Percentiles rank a stretch among this genome's conserved stretches.
Conservation (phyloP, 30 jellyfish, hydroid and myxozoan genomes). For the Catostylus mosaicus region DNA sequence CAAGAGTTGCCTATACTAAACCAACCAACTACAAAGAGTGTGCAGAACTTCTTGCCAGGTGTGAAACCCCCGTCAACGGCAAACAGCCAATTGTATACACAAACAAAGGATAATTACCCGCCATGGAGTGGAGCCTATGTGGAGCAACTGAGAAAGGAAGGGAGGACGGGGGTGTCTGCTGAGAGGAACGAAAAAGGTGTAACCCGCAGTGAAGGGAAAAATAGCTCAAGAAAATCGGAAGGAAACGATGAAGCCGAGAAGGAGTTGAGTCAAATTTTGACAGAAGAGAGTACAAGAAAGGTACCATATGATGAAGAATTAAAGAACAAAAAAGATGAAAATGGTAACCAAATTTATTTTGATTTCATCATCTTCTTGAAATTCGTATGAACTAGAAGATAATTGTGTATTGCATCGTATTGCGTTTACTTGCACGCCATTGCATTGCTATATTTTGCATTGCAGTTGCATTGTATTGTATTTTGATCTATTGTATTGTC, state of each 20-base stretch:
- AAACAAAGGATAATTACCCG: constrained; percentile 15
- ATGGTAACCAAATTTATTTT: too few species aligned
- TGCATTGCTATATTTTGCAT: too few species aligned
- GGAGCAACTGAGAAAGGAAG: constrained; percentile 9
- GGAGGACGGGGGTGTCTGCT: neutral
- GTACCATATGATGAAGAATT: constrained; percentile 1
- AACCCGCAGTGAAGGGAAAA: neutral
- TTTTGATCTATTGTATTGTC: too few species aligned
- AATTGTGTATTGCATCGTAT: too few species aligned
- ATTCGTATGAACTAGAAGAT: too few species aligned
- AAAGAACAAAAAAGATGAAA: neutral
- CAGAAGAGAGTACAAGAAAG: constrained; percentile 32
- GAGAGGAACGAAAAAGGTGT: neutral
- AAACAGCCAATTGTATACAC: neutral
- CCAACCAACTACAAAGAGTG: constrained; percentile 71
- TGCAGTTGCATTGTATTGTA: too few species aligned
- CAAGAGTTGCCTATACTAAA: constrained; percentile 26
- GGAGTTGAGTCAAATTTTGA: constrained; percentile 5
- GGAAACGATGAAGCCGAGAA: neutral
- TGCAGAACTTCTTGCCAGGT: constrained; percentile 48
- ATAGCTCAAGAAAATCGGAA: neutral
- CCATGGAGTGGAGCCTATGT: constrained; percentile 28
- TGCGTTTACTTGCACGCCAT: too few species aligned
- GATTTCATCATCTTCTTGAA: too few species aligned
- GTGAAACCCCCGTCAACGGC: constrained; percentile 35